Percentiles rank a stretch among this genome's conserved stretches.
Evolutionary conservation across 1,140 invertebrate species (phyloP).

Genomic region (Hormaphis cornu): DNA sequence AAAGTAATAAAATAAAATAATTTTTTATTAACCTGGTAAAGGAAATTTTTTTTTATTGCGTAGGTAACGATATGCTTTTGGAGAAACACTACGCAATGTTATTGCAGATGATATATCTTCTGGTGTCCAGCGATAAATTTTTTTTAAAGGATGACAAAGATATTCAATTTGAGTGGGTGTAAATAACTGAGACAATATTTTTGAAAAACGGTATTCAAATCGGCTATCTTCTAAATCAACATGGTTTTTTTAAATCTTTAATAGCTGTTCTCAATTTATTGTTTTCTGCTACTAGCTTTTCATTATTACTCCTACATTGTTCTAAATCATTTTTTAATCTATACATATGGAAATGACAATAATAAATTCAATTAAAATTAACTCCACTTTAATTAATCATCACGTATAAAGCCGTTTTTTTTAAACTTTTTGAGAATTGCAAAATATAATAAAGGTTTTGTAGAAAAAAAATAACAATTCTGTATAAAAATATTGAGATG

Average conservation of each 20-base stretch:
- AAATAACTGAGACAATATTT: background rate
- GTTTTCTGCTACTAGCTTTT: background rate
- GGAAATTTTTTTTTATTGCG: background rate
- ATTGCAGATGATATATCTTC: background rate
- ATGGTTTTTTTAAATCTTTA: background rate
- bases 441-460: background rate
- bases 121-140: background rate
- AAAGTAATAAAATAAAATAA: background rate
- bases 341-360: background rate
- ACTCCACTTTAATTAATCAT: too few species aligned
- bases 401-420: background rate
- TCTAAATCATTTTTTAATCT: background rate
- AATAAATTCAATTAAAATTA: background rate
- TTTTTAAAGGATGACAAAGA: background rate
- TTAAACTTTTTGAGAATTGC: background rate
- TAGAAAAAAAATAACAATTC: background rate
- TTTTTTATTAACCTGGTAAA: background rate
- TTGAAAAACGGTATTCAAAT: background rate
- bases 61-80: background rate
- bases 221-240: background rate
- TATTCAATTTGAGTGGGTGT: background rate
- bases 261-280: background rate
- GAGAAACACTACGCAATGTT: background rate
- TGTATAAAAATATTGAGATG: background rate
- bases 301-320: background rate